Conservation (phyloP, 2,888 invertebrate genomes). For the Phyto melanocephala region DNA sequence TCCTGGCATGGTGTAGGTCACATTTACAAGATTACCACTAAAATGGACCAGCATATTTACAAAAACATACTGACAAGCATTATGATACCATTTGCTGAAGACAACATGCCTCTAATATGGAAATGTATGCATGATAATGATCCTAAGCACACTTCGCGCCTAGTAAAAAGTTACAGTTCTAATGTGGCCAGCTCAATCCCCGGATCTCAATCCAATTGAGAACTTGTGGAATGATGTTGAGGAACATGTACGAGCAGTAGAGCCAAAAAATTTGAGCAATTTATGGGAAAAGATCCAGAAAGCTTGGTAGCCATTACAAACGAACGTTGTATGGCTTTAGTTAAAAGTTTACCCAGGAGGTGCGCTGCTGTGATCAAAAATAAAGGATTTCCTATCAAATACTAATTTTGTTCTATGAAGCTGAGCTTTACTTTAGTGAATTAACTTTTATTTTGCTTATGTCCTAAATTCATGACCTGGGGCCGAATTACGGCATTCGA, state of each 20-base stretch:
- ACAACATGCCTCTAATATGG: background rate
- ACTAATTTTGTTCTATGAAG: background rate
- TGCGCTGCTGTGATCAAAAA: background rate
- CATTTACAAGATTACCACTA: background rate
- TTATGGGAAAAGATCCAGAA: background rate
- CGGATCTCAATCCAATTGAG: background rate
- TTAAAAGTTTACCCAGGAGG: background rate
- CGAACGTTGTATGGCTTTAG: background rate
- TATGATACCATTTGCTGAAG: slow-evolving; percentile 3
- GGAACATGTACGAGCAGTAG: slow-evolving; percentile 6
- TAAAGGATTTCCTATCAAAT: background rate
- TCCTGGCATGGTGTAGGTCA: background rate
- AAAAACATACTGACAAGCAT: slow-evolving; percentile 16
- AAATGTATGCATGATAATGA: background rate
- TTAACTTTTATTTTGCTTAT: slow-evolving; percentile 9
- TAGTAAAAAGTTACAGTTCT: background rate
- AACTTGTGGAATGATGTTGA: slow-evolving; percentile 15
- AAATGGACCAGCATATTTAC: slow-evolving; percentile 1
- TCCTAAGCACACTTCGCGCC: background rate
- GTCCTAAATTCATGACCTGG: slow-evolving; percentile 16
- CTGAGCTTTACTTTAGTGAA: slow-evolving; percentile 12
- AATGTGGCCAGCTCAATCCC: background rate
- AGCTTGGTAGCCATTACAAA: background rate
- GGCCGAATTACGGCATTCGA: no score
- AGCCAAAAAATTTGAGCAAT: background rate